phyloP scores from a whole-genome alignment of 1,140 invertebrate species.

The Eumaeus atala region DNA sequence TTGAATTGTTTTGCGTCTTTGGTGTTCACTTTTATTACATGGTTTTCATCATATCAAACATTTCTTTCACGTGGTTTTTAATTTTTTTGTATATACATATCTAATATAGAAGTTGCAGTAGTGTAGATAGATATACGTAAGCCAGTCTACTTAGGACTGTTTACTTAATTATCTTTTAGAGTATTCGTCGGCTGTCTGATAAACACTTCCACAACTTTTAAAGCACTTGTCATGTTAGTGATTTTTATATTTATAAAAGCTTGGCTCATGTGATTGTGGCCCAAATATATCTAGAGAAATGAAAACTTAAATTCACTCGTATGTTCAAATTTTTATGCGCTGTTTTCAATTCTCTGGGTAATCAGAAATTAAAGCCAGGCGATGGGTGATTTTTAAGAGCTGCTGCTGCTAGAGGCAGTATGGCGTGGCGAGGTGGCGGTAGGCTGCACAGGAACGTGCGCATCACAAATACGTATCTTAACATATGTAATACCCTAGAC shows the following conservation, averaged over 20 bases:
- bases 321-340: not conserved
- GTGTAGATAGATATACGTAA: conserved; percentile 20
- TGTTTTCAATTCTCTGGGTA: conserved; percentile 18
- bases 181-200: conserved; percentile 19
- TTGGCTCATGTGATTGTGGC: conserved; percentile 47
- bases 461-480: conserved; percentile 32
- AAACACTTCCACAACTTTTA: conserved; percentile 31
- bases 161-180: conserved; percentile 18
- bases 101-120: conserved; percentile 3
- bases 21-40: not conserved
- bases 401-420: conserved; percentile 34
- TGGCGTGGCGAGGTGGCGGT: conserved; percentile 47
- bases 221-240: conserved; percentile 46
- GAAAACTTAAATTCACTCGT: too few species aligned
- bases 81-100: conserved; percentile 2
- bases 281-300: conserved; percentile 9
- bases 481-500: conserved; percentile 45
- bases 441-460: conserved; percentile 44
- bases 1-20: conserved; percentile 4
- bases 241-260: conserved; percentile 30
- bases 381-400: conserved; percentile 32
- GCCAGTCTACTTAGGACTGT: conserved; percentile 16
- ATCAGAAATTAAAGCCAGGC: conserved; percentile 28
- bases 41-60: not conserved
- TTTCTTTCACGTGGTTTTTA: not conserved